These are phyloP conservation scores for Stichopus chloronotus DNA, from an alignment of 35 echinoderm and acorn worm genomes.

Conservation along the genomic window DNA sequence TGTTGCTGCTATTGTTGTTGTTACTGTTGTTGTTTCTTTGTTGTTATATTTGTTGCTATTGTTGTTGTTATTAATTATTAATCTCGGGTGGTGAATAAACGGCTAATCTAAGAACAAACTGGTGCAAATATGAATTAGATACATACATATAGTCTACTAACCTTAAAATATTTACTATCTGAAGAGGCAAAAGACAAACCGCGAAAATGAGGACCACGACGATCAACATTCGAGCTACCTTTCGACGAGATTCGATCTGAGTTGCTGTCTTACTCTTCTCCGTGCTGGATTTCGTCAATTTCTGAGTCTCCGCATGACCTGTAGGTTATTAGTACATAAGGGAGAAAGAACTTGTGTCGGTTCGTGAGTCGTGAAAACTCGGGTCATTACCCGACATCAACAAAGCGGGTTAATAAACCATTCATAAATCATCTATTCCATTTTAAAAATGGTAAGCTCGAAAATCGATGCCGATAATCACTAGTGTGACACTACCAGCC, in stretches of 20 bases:
- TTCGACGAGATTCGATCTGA: slow-evolving; percentile 78
- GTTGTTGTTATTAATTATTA: too few relatives aligned
- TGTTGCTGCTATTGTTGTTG: too few relatives aligned
- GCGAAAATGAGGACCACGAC: slow-evolving; percentile 89
- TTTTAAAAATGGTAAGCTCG: too few relatives aligned
- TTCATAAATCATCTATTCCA: too few relatives aligned
- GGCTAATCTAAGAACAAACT: neutral
- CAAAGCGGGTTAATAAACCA: too few relatives aligned
- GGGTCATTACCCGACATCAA: too few relatives aligned
- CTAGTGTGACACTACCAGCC: too few relatives aligned
- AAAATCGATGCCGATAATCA: too few relatives aligned
- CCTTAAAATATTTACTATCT: slow-evolving; percentile 58
- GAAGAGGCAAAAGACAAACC: slow-evolving; percentile 79
- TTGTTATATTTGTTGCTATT: too few relatives aligned
- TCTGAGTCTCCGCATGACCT: slow-evolving; percentile 48
- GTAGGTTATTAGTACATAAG: neutral
- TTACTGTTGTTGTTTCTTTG: too few relatives aligned
- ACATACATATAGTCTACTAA: too few relatives aligned
- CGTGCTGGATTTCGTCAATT: slow-evolving; percentile 27
- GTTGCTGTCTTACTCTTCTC: slow-evolving; percentile 53
- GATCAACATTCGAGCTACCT: slow-evolving; percentile 93
- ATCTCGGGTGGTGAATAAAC: neutral
- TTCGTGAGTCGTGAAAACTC: neutral
- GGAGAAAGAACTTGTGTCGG: neutral
- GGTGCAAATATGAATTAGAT: neutral